Conservation (phyloP, 2,888 invertebrate species). For the Ptychoptera albimana region DNA sequence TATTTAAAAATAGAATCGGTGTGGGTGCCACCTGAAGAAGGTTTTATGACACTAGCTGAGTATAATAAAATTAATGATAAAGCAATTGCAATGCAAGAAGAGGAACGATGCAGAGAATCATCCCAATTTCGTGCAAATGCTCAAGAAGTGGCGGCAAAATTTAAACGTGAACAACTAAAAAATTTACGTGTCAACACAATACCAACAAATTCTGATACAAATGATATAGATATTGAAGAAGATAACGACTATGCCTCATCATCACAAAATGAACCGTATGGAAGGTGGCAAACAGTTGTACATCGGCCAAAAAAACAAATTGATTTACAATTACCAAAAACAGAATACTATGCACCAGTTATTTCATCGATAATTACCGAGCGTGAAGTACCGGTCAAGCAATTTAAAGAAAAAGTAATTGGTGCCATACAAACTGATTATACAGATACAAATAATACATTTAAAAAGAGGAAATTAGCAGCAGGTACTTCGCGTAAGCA, state of each 20-base stretch:
- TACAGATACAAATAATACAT: slow-evolving; percentile 16
- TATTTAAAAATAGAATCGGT: slow-evolving; percentile 60
- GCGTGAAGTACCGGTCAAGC: slow-evolving; percentile 23
- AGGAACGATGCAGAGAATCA: slow-evolving; percentile 31
- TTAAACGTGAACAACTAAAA: slow-evolving; percentile 27
- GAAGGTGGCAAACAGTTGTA: slow-evolving; percentile 56
- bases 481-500: slow-evolving; percentile 19
- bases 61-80: slow-evolving; percentile 39
- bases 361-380: slow-evolving; percentile 13
- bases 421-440: slow-evolving; percentile 15
- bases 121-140: slow-evolving; percentile 31
- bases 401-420: slow-evolving; percentile 29
- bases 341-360: slow-evolving; percentile 17
- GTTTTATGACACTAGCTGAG: slow-evolving; percentile 48
- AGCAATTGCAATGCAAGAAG: slow-evolving; percentile 32
- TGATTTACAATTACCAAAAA: slow-evolving; percentile 56
- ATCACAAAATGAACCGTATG: slow-evolving; percentile 44
- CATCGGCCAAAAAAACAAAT: slow-evolving; percentile 37
- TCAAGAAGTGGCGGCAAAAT: slow-evolving; percentile 31
- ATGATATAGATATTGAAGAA: slow-evolving; percentile 34
- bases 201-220: slow-evolving; percentile 20
- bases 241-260: slow-evolving; percentile 27
- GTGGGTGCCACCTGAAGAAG: slow-evolving; percentile 60
- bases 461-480: slow-evolving; percentile 27
- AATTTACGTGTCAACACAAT: slow-evolving; percentile 18